Evolutionary conservation across 2,888 invertebrate genomes (phyloP).

Genomic region (Eudasyphora cyanicolor): DNA sequence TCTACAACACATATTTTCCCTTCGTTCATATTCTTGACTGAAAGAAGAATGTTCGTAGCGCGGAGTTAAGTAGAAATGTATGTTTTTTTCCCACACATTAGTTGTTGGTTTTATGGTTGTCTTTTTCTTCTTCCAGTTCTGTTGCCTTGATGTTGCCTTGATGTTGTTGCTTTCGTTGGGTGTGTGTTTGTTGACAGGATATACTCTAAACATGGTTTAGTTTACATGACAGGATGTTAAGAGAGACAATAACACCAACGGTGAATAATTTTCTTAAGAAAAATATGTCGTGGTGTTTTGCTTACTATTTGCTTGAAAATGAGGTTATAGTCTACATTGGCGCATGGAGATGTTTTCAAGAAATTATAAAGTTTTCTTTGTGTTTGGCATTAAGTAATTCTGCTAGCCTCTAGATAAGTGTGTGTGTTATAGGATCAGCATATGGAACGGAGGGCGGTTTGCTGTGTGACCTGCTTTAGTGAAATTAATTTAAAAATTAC

Average conservation of each 20-base stretch:
- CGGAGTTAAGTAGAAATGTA: neutral
- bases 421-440: no score
- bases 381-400: no score
- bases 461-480: no score
- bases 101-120: neutral
- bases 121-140: neutral
- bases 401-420: no score
- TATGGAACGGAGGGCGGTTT: no score
- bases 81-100: neutral
- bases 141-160: no score
- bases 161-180: neutral
- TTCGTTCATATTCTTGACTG: neutral
- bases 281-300: neutral
- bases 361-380: no score
- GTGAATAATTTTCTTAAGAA: slow-evolving; percentile 42
- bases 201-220: slow-evolving; percentile 49
- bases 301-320: neutral
- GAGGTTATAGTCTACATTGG: neutral
- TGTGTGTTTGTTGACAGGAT: neutral
- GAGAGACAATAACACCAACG: slow-evolving; percentile 27
- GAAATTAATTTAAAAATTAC: no score
- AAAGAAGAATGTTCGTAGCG: neutral
- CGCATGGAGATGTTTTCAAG: no score
- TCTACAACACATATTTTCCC: neutral
- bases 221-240: slow-evolving; percentile 46